These are phyloP conservation scores for Lynx canadensis DNA, from an alignment of 2,113 vertebrate species.

Conservation along the genomic window DNA sequence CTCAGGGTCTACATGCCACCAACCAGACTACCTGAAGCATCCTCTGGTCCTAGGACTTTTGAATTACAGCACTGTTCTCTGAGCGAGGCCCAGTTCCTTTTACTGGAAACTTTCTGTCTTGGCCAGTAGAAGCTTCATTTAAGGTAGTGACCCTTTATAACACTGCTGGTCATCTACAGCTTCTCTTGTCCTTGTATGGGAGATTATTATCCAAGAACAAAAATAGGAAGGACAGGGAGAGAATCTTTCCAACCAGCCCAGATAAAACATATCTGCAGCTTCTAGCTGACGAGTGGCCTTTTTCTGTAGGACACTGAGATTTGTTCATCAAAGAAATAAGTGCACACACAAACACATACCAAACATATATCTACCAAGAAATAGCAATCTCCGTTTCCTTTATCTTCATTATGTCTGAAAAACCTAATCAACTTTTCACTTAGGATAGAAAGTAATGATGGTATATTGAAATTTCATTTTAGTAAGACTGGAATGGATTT, in stretches of 20 bases:
- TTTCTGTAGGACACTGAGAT: neutral
- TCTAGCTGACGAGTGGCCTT: neutral
- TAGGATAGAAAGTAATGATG: neutral
- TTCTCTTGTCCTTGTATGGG: neutral
- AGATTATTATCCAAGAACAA: neutral
- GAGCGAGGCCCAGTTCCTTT: neutral
- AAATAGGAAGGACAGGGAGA: neutral
- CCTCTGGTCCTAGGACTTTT: neutral
- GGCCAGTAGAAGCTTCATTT: neutral
- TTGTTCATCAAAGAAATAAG: neutral
- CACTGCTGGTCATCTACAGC: neutral
- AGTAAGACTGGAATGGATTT: neutral
- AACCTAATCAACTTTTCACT: neutral
- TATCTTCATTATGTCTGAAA: neutral
- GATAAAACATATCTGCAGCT: neutral
- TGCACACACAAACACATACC: neutral
- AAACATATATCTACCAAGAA: neutral
- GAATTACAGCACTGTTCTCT: neutral
- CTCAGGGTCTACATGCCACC: neutral
- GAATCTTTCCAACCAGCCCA: neutral
- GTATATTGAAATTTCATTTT: neutral
- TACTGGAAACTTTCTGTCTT: neutral
- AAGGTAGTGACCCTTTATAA: neutral
- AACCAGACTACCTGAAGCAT: neutral
- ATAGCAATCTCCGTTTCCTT: neutral